Percentiles rank a stretch among this genome's conserved stretches.
These are phyloP conservation scores for Theristicus caerulescens DNA, from an alignment of 2,113 vertebrate genomes.

Conservation along the genomic window DNA sequence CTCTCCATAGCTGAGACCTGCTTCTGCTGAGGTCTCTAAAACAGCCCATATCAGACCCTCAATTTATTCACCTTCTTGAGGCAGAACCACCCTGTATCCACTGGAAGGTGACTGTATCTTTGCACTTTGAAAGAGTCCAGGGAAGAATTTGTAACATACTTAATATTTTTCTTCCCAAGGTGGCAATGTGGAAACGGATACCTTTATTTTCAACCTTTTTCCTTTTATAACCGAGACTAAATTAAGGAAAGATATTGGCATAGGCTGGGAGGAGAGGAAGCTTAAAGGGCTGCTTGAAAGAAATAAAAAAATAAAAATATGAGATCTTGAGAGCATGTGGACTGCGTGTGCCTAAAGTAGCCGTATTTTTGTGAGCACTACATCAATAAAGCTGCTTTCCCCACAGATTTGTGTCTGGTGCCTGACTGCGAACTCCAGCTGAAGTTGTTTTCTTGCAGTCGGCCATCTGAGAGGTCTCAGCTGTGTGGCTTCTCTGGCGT, in stretches of 20 bases:
- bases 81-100: not conserved
- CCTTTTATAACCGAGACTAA: not conserved
- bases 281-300: not conserved
- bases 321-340: not conserved
- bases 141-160: not conserved
- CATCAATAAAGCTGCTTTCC: not conserved
- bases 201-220: not conserved
- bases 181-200: not conserved
- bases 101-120: not conserved
- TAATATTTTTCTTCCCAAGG: not conserved
- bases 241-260: not conserved
- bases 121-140: not conserved
- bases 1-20: not conserved
- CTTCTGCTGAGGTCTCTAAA: not conserved
- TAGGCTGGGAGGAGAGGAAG: not conserved
- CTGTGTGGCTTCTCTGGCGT: not conserved
- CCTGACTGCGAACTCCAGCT: constrained; percentile 4
- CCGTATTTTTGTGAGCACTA: not conserved
- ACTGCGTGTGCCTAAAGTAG: not conserved
- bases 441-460: constrained; percentile 15
- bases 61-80: not conserved
- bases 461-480: not conserved
- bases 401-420: not conserved
- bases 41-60: not conserved
- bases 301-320: not conserved